These are phyloP conservation scores for Beris chalybata DNA, from an alignment of 2,888 invertebrate species.

Conservation along the genomic window DNA sequence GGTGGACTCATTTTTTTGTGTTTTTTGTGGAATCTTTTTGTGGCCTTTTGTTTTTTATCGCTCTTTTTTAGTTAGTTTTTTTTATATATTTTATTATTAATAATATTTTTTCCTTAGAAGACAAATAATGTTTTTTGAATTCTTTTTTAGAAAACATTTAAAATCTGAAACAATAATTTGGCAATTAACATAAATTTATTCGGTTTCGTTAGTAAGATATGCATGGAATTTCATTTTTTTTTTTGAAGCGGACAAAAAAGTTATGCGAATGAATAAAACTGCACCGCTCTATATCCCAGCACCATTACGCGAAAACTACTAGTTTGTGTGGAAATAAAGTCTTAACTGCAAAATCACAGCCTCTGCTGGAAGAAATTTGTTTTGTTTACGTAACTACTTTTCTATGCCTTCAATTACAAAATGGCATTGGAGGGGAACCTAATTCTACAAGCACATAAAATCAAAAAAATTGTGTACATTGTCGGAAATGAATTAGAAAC, in stretches of 20 bases:
- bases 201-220: slow-evolving; percentile 19
- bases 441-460: too few species aligned
- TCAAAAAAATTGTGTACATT: too few species aligned
- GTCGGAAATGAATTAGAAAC: too few species aligned
- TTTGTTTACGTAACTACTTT: too few species aligned
- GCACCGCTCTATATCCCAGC: not conserved
- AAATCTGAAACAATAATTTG: slow-evolving; percentile 55
- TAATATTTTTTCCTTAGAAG: slow-evolving; percentile 44
- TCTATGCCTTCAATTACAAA: too few species aligned
- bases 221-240: slow-evolving; percentile 12
- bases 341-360: too few species aligned
- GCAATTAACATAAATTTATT: slow-evolving; percentile 29
- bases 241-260: not conserved
- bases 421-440: too few species aligned
- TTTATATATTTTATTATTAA: slow-evolving; percentile 44
- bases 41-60: slow-evolving; percentile 41
- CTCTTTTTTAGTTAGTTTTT: slow-evolving; percentile 42
- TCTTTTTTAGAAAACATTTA: slow-evolving; percentile 46
- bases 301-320: too few species aligned
- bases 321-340: too few species aligned
- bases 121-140: slow-evolving; percentile 58
- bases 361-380: too few species aligned
- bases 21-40: slow-evolving; percentile 44
- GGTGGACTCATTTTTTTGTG: slow-evolving; percentile 38
- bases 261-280: not conserved